Evolutionary conservation across 30 jellyfish, hydroid and myxozoan species (phyloP), one percentile per base, ranked within the genome.

Genomic region (Sanderia malayensis): DNA sequence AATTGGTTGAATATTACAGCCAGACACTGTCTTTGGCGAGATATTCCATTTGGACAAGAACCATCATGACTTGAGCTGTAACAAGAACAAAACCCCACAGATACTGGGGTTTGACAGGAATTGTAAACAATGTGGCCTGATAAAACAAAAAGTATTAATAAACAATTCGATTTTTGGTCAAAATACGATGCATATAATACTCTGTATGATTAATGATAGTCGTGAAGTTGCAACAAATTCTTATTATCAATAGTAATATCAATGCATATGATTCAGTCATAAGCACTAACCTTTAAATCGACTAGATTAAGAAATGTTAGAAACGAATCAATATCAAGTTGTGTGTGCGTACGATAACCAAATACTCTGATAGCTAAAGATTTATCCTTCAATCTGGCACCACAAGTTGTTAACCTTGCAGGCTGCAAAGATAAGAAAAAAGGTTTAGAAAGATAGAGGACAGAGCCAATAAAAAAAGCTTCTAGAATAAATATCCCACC

Each of bases 341-440:
- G 95, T 4, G 98, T 83, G 79, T 90, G 94, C 0, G 96, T 74
- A 33, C 71, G 98, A 65, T 73, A 90, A 29, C 98, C 98, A 63
- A 90, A 90, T 19, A 90, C 98, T 58, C 98, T 78, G 25, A 90
- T 84, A 23, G 84, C 81, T 63, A 90, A 52, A 15, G 94, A 93
- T 46, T 45, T 65, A 61, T 90, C 98, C 46, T 64, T 78, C 15
- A 90, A 73, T 24, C 20, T 71, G 15, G 62, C 87, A 7, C 87
- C 89, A 34, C 86, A 65, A 2, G 95, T 61, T 0, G 98, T 83
- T 23, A 84, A 41, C 31, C 83, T 82, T 8, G 96, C 92, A 1
- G 98, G 95, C 98, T 90, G 71, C 60, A 59, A 28, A 8, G 67
- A 33, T 29, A 20, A 74, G 55, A 41, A 41, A 41, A 41, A 6